These are phyloP conservation scores for Stenolophus ochropezus DNA, from an alignment of 2,888 invertebrate species.

Conservation along the genomic window DNA sequence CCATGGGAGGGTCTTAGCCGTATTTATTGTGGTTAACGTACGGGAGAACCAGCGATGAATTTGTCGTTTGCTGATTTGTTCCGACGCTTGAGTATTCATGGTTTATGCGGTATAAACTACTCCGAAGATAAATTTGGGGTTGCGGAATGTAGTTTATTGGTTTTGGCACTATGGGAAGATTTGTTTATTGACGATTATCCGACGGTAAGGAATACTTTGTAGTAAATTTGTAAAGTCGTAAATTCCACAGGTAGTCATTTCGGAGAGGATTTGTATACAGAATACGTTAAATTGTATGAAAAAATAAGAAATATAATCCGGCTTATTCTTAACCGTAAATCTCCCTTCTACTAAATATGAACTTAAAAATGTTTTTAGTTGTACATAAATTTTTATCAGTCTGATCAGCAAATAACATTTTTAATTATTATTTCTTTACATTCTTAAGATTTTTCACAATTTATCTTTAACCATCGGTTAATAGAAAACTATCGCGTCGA, in stretches of 20 bases:
- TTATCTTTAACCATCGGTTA: no score
- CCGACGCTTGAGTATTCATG: constrained; percentile 17
- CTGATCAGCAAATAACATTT: no score
- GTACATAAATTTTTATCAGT: no score
- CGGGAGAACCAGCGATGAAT: constrained; percentile 46
- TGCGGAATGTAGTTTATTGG: constrained; percentile 1
- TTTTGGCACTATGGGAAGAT: neutral
- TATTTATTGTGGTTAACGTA: constrained; percentile 55
- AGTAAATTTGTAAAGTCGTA: neutral
- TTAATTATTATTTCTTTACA: no score
- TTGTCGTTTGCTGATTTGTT: constrained; percentile 52
- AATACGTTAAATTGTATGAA: neutral
- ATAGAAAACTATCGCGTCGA: no score
- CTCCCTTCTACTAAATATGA: neutral
- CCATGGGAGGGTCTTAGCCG: constrained; percentile 3
- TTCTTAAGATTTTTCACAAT: no score
- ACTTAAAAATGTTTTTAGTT: no score
- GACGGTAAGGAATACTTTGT: neutral
- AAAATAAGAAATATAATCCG: neutral
- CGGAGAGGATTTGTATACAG: neutral
- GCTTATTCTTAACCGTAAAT: neutral
- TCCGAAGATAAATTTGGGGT: constrained; percentile 30
- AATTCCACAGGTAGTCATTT: neutral
- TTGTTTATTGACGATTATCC: constrained; percentile 39
- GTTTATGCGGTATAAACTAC: constrained; percentile 32